phyloP scores from a whole-genome alignment of 2,888 invertebrate species.

The Hirudinaria manillensis region DNA sequence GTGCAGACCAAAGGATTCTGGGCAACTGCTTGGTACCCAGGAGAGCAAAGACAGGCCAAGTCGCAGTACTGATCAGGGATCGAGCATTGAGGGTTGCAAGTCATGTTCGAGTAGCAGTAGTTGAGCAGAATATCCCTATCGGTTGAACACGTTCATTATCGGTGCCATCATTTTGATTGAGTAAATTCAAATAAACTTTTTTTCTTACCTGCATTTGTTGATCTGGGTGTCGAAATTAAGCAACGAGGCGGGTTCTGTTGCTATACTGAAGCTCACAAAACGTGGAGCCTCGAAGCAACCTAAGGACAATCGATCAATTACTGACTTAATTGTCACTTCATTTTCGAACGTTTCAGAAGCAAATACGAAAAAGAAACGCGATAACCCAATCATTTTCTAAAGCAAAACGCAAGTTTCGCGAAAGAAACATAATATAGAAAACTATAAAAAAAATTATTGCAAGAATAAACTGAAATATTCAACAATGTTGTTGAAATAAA shows the following conservation, averaged over 20 bases:
- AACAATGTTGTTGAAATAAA: no score
- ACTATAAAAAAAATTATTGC: no score
- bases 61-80: conserved; percentile 36
- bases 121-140: conserved; percentile 34
- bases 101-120: conserved; percentile 33
- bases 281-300: conserved; percentile 40
- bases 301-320: not conserved
- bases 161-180: no score
- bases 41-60: conserved; percentile 36
- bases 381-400: no score
- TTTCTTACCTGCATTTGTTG: conserved; percentile 9
- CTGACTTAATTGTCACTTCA: not conserved
- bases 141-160: not conserved
- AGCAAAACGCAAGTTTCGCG: no score
- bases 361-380: not conserved
- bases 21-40: conserved; percentile 34
- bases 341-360: not conserved
- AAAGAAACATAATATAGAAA: no score
- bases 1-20: conserved; percentile 33
- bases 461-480: no score
- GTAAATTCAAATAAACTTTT: not conserved
- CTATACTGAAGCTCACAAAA: conserved; percentile 38
- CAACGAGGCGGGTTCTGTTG: conserved; percentile 38
- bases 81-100: conserved; percentile 37
- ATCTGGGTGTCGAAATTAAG: conserved; percentile 37